phyloP scores from a whole-genome alignment of 2,113 vertebrate genomes.

The Elanoides forficatus region DNA sequence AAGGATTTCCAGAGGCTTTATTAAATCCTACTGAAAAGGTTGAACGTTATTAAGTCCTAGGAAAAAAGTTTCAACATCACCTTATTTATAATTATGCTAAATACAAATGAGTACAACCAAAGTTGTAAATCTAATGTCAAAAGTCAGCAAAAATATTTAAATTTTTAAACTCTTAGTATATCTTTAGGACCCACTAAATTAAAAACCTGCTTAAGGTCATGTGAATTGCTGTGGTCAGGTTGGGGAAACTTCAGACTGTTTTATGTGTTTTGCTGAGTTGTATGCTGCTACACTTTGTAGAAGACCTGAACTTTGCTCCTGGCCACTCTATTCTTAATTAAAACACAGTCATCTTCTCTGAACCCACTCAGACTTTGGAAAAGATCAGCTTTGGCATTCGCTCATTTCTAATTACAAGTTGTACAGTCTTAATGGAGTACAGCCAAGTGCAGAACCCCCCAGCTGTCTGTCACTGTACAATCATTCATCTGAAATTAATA shows the following conservation, averaged over 20 bases:
- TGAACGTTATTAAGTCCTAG: neutral
- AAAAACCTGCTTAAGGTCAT: neutral
- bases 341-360: neutral
- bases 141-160: neutral
- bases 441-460: neutral
- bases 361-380: neutral
- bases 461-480: neutral
- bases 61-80: neutral
- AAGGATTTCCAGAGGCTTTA: neutral
- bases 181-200: neutral
- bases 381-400: neutral
- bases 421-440: neutral
- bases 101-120: neutral
- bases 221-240: neutral
- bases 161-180: neutral
- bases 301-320: neutral
- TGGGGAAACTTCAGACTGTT: neutral
- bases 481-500: neutral
- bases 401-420: constrained; percentile 1
- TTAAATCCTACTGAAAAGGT: neutral
- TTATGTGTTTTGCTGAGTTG: neutral
- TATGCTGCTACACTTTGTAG: neutral
- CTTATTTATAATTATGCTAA: neutral
- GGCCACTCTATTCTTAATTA: neutral
- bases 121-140: neutral